These are phyloP conservation scores for Nebria brevicollis DNA, from an alignment of 2,888 invertebrate species.

Conservation along the genomic window DNA sequence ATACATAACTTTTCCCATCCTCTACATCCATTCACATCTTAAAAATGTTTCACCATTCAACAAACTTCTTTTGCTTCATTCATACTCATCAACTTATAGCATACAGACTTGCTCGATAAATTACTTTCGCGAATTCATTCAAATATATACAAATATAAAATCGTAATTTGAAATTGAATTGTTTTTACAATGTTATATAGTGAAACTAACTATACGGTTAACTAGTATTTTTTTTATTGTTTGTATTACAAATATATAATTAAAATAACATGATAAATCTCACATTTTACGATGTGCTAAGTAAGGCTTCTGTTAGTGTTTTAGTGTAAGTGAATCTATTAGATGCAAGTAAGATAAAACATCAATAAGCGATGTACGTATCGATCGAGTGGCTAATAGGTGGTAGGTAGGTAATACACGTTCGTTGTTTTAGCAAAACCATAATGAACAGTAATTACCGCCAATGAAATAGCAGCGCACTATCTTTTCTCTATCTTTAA, in stretches of 20 bases:
- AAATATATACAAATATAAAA: too few species aligned
- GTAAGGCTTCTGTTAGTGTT: not conserved
- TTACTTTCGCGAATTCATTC: too few species aligned
- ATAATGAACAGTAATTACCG: constrained; percentile 42
- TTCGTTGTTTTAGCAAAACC: not conserved
- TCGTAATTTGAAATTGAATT: too few species aligned
- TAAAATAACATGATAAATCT: constrained; percentile 1
- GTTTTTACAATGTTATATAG: too few species aligned
- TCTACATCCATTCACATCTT: too few species aligned
- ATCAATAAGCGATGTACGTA: constrained; percentile 1
- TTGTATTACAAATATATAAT: not conserved
- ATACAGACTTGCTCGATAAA: too few species aligned
- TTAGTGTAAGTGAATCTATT: constrained; percentile 1
- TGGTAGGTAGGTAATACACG: not conserved
- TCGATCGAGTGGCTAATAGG: not conserved
- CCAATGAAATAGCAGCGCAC: constrained; percentile 33
- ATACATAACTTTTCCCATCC: too few species aligned
- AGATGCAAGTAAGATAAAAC: not conserved
- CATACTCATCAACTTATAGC: too few species aligned
- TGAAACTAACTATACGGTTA: too few species aligned
- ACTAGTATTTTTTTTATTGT: not conserved
- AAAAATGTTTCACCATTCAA: too few species aligned
- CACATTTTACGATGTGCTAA: not conserved
- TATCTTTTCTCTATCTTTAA: constrained; percentile 46
- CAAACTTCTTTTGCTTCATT: too few species aligned